Percentiles rank a stretch among this genome's conserved stretches.
Evolutionary conservation across 2,797 vertebrate genomes (phyloP).

Genomic region (Helostoma temminkii): DNA sequence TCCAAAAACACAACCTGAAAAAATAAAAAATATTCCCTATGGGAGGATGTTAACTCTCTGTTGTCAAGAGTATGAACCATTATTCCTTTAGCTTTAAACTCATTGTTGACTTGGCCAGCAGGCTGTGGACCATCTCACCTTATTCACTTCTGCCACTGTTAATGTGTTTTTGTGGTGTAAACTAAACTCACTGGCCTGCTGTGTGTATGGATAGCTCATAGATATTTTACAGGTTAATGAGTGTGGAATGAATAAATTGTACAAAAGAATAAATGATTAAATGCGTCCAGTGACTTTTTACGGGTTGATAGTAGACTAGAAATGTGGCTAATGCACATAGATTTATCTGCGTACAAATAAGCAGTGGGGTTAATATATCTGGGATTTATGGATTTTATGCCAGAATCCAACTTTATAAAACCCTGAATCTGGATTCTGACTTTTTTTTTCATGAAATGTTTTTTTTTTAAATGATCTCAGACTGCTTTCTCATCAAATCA

Average conservation of each 20-base stretch:
- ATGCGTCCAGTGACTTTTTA: background rate
- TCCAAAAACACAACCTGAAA: background rate
- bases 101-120: conserved; percentile 21
- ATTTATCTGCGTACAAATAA: background rate
- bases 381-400: background rate
- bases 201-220: conserved; percentile 14
- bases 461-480: conserved; percentile 27
- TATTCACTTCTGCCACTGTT: conserved; percentile 21
- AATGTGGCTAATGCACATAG: background rate
- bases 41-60: conserved; percentile 59
- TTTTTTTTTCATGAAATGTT: conserved; percentile 40
- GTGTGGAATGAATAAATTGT: conserved; percentile 41
- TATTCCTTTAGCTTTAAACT: conserved; percentile 23
- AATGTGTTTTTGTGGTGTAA: conserved; percentile 18
- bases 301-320: background rate
- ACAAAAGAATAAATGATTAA: background rate
- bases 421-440: conserved; percentile 24
- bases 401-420: conserved; percentile 38
- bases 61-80: conserved; percentile 46
- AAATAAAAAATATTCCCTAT: conserved; percentile 51
- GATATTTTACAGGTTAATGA: conserved; percentile 16
- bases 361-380: background rate
- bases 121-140: conserved; percentile 47
- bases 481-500: conserved; percentile 46
- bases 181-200: conserved; percentile 19